phyloP scores from a whole-genome alignment of 2,888 invertebrate species.

The Metellina segmentata region DNA sequence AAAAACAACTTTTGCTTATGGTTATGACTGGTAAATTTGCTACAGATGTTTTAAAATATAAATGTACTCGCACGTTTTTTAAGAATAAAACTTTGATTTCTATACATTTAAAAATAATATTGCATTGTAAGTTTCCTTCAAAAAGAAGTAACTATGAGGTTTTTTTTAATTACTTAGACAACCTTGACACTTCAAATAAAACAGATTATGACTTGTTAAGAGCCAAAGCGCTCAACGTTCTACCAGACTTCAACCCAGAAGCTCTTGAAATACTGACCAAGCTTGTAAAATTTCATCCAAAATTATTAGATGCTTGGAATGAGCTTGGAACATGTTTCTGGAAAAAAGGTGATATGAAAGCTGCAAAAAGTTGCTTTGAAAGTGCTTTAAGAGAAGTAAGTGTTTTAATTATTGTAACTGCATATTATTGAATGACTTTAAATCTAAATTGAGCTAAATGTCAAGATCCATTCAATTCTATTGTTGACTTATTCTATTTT shows the following conservation, averaged over 20 bases:
- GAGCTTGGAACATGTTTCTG: constrained; percentile 93
- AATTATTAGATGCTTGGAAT: constrained; percentile 91
- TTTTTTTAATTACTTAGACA: constrained; percentile 56
- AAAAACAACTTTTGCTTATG: no score
- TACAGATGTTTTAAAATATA: neutral
- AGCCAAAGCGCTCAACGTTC: constrained; percentile 88
- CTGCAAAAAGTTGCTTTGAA: constrained; percentile 91
- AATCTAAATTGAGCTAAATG: neutral
- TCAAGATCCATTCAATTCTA: neutral
- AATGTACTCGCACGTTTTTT: neutral
- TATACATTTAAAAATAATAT: neutral
- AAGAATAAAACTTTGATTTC: neutral
- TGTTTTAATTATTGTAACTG: neutral
- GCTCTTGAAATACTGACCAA: constrained; percentile 89
- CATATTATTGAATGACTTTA: neutral
- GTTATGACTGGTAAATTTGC: neutral
- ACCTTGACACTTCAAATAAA: constrained; percentile 80
- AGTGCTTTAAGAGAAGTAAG: constrained; percentile 83
- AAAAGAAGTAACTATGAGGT: no score
- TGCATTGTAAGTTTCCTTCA: constrained; percentile 1
- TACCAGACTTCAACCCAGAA: constrained; percentile 85
- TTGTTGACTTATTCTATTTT: neutral
- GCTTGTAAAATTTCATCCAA: constrained; percentile 91
- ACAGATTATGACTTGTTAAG: constrained; percentile 86
- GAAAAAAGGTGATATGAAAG: constrained; percentile 90